Evolutionary conservation across 2,797 vertebrate genomes (phyloP).

Genomic region (Takifugu ocellatus): DNA sequence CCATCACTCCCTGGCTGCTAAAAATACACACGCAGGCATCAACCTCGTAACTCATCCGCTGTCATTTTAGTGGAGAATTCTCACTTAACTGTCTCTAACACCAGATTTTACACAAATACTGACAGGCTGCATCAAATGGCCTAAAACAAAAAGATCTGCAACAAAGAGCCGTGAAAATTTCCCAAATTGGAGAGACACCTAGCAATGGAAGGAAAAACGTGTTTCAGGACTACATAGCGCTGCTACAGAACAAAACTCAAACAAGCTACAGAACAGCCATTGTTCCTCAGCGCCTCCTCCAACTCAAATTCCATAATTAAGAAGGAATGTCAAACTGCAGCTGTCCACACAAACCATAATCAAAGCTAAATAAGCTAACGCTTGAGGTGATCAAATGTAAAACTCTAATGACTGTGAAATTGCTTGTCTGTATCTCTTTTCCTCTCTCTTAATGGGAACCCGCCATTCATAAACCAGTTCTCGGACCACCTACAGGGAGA

Average conservation of each 20-base stretch:
- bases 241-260: slow-evolving; percentile 70
- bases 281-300: slow-evolving; percentile 65
- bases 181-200: slow-evolving; percentile 23
- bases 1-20: slow-evolving; percentile 8
- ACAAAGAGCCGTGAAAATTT: slow-evolving; percentile 46
- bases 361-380: slow-evolving; percentile 75
- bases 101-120: slow-evolving; percentile 11
- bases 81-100: slow-evolving; percentile 13
- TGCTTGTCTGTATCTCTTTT: slow-evolving; percentile 23
- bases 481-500: slow-evolving; percentile 50
- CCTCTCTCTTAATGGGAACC: slow-evolving; percentile 32
- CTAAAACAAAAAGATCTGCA: slow-evolving; percentile 44
- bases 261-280: slow-evolving; percentile 58
- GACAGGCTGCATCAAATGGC: slow-evolving; percentile 41
- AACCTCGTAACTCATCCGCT: background rate
- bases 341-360: slow-evolving; percentile 70
- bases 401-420: slow-evolving; percentile 26
- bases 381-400: slow-evolving; percentile 61
- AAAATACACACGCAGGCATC: background rate
- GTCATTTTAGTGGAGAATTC: slow-evolving; percentile 4
- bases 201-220: slow-evolving; percentile 30
- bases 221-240: slow-evolving; percentile 35
- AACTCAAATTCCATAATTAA: slow-evolving; percentile 78
- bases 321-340: slow-evolving; percentile 73
- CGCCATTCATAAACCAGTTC: slow-evolving; percentile 48